A percentile compares a stretch with the other conserved stretches of the same genome.
These are phyloP conservation scores for Arizona elegans DNA, from an alignment of 2,113 vertebrate species.

Conservation along the genomic window DNA sequence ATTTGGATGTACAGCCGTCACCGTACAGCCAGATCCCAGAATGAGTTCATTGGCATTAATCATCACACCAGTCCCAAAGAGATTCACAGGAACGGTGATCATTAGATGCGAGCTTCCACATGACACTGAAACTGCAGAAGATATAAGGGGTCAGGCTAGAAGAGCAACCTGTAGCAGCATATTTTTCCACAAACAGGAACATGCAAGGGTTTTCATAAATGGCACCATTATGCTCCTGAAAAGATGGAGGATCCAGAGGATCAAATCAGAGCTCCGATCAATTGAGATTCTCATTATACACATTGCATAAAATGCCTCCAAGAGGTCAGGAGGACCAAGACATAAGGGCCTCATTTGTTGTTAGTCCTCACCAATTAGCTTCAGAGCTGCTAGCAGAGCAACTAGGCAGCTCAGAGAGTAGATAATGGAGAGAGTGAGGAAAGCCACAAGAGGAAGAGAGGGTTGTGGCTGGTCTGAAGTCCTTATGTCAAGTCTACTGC, in stretches of 20 bases:
- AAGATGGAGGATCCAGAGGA: background rate
- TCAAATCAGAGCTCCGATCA: background rate
- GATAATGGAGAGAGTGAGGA: background rate
- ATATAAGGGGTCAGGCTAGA: rapidly evolving
- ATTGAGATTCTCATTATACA: background rate
- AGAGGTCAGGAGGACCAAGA: background rate
- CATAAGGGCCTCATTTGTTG: background rate
- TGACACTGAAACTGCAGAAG: background rate
- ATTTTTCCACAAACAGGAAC: background rate
- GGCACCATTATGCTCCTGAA: background rate
- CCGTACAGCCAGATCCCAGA: background rate
- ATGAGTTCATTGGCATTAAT: background rate
- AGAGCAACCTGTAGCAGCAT: background rate
- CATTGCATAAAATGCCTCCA: background rate
- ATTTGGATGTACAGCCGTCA: rapidly evolving
- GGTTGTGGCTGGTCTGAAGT: background rate
- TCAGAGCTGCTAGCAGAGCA: background rate
- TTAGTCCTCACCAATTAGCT: background rate
- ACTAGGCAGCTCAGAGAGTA: background rate
- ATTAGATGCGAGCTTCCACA: background rate
- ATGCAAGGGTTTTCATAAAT: background rate
- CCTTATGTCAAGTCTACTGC: background rate
- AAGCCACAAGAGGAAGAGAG: background rate
- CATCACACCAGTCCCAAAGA: background rate
- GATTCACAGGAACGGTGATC: rapidly evolving